A percentile compares a stretch with the other conserved stretches of the same genome.
Conservation (phyloP, 2,888 invertebrate genomes). For the Chloroclystis v-ata region DNA sequence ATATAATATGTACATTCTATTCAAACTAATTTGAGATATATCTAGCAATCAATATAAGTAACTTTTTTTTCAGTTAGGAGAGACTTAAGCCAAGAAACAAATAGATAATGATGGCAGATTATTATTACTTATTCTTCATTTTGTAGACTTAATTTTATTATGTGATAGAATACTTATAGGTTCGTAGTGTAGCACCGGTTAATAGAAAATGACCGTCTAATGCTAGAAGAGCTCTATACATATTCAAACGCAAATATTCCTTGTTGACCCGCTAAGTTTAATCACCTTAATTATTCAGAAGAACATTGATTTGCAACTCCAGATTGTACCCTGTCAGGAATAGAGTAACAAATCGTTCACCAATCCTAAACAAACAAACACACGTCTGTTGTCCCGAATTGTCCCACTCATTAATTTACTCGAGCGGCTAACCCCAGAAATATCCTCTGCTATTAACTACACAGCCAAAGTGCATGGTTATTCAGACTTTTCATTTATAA, state of each 20-base stretch:
- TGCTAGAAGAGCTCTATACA: no score
- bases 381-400: conserved; percentile 37
- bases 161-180: no score
- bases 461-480: conserved; percentile 52
- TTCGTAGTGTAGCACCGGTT: no score
- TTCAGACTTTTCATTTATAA: conserved; percentile 65
- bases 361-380: conserved; percentile 37
- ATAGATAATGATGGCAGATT: no score
- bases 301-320: background rate
- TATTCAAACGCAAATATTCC: conserved; percentile 7
- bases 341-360: conserved; percentile 2
- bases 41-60: no score
- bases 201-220: no score
- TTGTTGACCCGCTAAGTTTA: conserved; percentile 17
- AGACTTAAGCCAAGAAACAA: no score
- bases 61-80: no score
- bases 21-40: no score
- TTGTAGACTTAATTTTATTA: no score
- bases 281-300: conserved; percentile 28
- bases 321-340: conserved; percentile 3
- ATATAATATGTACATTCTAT: no score
- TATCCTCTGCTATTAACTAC: conserved; percentile 64
- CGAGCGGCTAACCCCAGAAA: conserved; percentile 52
- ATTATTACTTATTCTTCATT: no score
- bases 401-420: conserved; percentile 62